Evolutionary conservation across 1,140 invertebrate species (phyloP), one percentile per base, ranked within the genome.

Genomic region (Trichogramma pretiosum): DNA sequence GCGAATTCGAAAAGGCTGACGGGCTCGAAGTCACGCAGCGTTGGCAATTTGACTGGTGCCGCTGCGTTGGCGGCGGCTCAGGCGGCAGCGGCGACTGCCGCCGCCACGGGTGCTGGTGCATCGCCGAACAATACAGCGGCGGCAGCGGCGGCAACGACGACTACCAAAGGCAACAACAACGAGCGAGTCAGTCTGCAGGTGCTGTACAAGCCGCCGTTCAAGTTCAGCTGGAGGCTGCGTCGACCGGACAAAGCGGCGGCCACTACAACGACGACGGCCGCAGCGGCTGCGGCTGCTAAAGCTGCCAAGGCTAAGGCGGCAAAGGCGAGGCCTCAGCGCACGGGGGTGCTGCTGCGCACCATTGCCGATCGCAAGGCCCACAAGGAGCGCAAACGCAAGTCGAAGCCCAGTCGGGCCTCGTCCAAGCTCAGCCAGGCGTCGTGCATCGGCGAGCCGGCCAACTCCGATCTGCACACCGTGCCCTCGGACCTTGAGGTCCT

Each of bases 201-300:
- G 2, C 83, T 89, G 5, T 89, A 88, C 62, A 88, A 87, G 58
- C 85, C 86, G 22, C 86, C 87, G 1, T 89, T 89, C 62, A 84
- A 85, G 54, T 88, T 89, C 62, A 87, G 82, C 62, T 75, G 89
- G 17, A 85, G 85, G 58, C 74, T 89, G 35, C 81, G 81, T 26
- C 85, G 85, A 59, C 69, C 77, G 5, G 77, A 81, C 8, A 81
- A 80, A 22, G 60, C 64, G 3, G 60, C n/a, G n/a, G 60, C 0
- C 68, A 67, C n/a, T n/a, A n/a, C n/a, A n/a, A 28, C 24, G 33
- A 46, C 57, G 17, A 46, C 62, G 8, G 46, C 43, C 36, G 55
- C 37, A 0, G 19, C 50, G 9, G 36, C 51, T 4, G 37, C 44
- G 19, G 54, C 39, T 9, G 37, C 40, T 1, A 48, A 51, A 17